Conservation (phyloP, 2,113 vertebrate genomes). For the Stictonetta naevosa region DNA sequence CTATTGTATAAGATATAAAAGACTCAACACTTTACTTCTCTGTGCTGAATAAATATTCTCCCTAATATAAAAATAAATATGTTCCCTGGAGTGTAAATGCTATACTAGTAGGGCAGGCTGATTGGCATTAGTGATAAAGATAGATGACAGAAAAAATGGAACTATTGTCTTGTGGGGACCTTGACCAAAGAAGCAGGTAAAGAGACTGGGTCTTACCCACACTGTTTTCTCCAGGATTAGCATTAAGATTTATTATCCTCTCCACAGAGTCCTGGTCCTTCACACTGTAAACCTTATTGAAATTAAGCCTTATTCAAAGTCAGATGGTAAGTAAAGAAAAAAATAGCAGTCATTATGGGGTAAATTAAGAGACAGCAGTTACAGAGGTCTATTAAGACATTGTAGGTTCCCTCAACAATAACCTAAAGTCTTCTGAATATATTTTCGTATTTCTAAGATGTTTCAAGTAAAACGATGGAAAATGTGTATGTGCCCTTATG, state of each 20-base stretch:
- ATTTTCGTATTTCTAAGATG: neutral
- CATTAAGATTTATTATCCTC: neutral
- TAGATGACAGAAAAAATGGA: neutral
- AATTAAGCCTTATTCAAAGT: neutral
- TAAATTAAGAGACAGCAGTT: neutral
- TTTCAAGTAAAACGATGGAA: neutral
- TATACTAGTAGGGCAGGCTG: neutral
- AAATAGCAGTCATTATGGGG: neutral
- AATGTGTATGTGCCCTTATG: neutral
- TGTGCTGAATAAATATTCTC: neutral
- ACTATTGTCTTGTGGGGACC: neutral
- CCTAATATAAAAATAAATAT: neutral
- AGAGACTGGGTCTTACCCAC: neutral
- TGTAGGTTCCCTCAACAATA: neutral
- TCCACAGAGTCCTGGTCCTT: neutral
- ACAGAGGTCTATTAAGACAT: neutral
- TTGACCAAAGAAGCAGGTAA: neutral
- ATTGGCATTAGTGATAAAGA: neutral
- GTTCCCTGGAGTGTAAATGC: neutral
- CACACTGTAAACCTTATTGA: neutral
- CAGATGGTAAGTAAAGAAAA: neutral
- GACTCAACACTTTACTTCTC: neutral
- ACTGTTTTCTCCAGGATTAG: neutral
- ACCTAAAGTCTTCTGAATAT: neutral
- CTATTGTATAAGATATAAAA: neutral